Base-by-base conservation (phyloP, 2,888 invertebrate genomes). In the Zygaena filipendulae region DNA sequence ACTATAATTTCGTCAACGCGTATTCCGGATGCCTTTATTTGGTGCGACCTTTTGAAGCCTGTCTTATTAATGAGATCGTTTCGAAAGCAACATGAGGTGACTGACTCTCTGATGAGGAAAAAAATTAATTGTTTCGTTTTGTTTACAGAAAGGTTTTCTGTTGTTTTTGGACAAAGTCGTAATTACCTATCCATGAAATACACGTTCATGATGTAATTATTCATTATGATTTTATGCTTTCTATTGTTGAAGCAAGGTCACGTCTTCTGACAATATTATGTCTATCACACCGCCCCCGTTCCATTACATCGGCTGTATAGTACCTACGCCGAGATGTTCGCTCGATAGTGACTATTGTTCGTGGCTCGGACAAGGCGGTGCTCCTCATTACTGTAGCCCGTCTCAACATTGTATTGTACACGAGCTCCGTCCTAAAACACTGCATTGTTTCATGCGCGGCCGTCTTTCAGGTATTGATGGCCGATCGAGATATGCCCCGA, bases 381-480 rank as follows among this genome's bases (percentile, higher is more conserved):
- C 53, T 49, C 51, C 44, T 62, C 62, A 64, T 66, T 66, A 66
- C 55, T 67, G 66, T 57, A 45, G 51, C 48, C 45, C 45, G 48
- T 52, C 63, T 58, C 60, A 63, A 63, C 62, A 64, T 59, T 57
- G 60, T 60, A 59, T 59, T 59, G 59, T 33, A 39, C 27, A 20
- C 23, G 46, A 41, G 47, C 49, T 40, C 38, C 43, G 48, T 52
- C 56, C 59, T 55, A 61, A 61, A 42, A 62, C 55, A 61, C 52
- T 49, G 58, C 61, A 68, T 68, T 68, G 68, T 67, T 62, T 50
- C 46, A 41, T 44, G 42, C 34, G 39, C 35, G 43, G 49, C 45
- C 51, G 45, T 48, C 45, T 61, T 59, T 49, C 52, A 51, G 50
- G 52, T 49, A 52, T 49, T 58, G 67, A 68, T 67, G 54, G 53